These are phyloP conservation scores for Perca schrenkii DNA, from an alignment of 2,113 vertebrate species.

Conservation along the genomic window DNA sequence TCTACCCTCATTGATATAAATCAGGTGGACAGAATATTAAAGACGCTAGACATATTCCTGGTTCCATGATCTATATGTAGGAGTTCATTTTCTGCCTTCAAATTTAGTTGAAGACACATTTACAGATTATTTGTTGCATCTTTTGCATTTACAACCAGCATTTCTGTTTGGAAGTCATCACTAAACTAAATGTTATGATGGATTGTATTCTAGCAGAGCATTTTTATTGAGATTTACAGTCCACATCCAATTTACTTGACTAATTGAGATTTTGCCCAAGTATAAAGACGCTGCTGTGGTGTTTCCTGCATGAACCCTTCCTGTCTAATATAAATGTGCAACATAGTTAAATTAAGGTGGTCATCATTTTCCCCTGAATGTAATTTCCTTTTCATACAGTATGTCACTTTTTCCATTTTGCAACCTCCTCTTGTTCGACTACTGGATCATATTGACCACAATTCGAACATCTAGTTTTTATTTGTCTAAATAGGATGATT, in stretches of 20 bases:
- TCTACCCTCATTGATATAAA: neutral
- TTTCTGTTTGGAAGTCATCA: neutral
- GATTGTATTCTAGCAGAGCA: neutral
- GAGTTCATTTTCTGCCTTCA: neutral
- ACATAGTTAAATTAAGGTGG: neutral
- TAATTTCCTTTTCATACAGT: slow-evolving; percentile 17
- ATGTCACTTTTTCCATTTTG: slow-evolving; percentile 14
- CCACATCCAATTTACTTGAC: neutral
- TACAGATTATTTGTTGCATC: neutral
- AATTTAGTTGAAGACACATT: neutral
- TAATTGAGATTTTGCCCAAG: neutral
- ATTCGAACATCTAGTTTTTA: neutral
- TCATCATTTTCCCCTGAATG: slow-evolving; percentile 2
- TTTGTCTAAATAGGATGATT: neutral
- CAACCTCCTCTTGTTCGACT: neutral
- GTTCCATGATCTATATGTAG: neutral
- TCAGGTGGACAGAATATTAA: neutral
- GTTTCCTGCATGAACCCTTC: neutral
- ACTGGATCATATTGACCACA: neutral
- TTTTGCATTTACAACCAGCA: neutral
- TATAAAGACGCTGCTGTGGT: neutral
- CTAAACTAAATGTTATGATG: neutral
- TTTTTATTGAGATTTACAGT: neutral
- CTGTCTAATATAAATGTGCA: neutral
- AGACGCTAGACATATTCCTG: neutral